Evolutionary conservation across 64 coral and sea anemone species (phyloP).

Genomic region (Trachythela sp.): DNA sequence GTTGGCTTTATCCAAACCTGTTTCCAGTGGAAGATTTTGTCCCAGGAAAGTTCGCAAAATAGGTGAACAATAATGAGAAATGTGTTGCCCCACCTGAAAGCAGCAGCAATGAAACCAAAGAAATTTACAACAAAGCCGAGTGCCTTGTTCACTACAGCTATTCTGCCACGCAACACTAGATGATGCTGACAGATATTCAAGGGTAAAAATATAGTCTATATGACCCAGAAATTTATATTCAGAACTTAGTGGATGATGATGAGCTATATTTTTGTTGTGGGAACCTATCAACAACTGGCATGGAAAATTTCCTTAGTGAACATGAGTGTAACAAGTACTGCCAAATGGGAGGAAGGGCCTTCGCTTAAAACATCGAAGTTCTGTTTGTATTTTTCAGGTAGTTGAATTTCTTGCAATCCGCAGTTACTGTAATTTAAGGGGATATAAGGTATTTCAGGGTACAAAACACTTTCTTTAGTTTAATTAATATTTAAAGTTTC

Average conservation of each 20-base stretch:
- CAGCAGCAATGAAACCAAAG: background rate
- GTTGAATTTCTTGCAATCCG: too few relatives aligned
- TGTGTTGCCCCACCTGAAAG: background rate
- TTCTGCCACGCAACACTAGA: background rate
- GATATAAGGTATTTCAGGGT: too few relatives aligned
- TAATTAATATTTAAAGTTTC: background rate
- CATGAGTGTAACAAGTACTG: conserved; percentile 13
- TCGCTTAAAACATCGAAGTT: too few relatives aligned
- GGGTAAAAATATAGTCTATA: conserved; percentile 11
- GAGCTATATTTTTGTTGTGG: conserved; percentile 7
- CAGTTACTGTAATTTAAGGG: too few relatives aligned
- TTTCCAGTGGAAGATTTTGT: background rate
- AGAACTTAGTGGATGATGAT: background rate
- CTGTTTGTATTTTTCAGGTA: too few relatives aligned
- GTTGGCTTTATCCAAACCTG: too few relatives aligned
- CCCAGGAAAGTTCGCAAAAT: background rate
- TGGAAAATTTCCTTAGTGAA: background rate
- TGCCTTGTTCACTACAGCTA: conserved; percentile 38
- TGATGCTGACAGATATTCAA: conserved; percentile 22
- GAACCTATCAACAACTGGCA: background rate
- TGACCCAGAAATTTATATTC: conserved; percentile 25
- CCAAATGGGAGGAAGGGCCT: background rate
- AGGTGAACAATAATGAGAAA: background rate
- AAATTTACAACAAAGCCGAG: background rate
- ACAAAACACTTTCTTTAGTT: too few relatives aligned